Evolutionary conservation across 2,888 invertebrate genomes (phyloP).

Genomic region (Aromia moschata): DNA sequence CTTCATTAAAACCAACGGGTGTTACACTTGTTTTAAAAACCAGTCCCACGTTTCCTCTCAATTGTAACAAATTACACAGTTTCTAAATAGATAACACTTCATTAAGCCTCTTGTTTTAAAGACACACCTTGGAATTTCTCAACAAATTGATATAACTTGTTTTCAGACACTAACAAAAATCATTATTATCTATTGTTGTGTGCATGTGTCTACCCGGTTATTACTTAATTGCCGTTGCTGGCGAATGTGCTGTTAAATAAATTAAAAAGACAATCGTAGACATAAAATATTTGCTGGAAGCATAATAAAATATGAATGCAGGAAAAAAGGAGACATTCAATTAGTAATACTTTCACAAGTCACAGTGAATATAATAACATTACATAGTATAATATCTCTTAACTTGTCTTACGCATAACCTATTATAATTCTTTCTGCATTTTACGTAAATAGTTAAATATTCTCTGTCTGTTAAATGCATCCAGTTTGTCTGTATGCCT

Average conservation of each 20-base stretch:
- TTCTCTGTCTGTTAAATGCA: too few species aligned
- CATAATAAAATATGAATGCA: too few species aligned
- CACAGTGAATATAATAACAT: too few species aligned
- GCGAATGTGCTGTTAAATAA: neutral
- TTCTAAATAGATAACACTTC: conserved; percentile 15
- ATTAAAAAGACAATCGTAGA: conserved; percentile 1
- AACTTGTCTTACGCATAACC: too few species aligned
- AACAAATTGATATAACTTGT: conserved; percentile 18
- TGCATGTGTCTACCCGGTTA: neutral
- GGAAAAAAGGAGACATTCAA: too few species aligned
- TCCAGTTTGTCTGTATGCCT: too few species aligned
- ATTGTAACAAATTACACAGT: conserved; percentile 12
- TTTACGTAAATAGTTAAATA: too few species aligned
- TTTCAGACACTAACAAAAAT: conserved; percentile 6
- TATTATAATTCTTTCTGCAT: too few species aligned
- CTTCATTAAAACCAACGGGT: conserved; percentile 6
- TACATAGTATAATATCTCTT: too few species aligned
- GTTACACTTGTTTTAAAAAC: neutral
- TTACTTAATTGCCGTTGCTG: conserved; percentile 7
- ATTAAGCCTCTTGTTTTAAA: conserved; percentile 16
- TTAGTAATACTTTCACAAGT: too few species aligned
- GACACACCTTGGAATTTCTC: conserved; percentile 9
- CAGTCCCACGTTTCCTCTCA: conserved; percentile 8
- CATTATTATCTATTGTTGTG: conserved; percentile 12
- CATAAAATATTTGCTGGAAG: too few species aligned